Conservation (phyloP, 1,140 invertebrate species). For the Nephila pilipes region DNA sequence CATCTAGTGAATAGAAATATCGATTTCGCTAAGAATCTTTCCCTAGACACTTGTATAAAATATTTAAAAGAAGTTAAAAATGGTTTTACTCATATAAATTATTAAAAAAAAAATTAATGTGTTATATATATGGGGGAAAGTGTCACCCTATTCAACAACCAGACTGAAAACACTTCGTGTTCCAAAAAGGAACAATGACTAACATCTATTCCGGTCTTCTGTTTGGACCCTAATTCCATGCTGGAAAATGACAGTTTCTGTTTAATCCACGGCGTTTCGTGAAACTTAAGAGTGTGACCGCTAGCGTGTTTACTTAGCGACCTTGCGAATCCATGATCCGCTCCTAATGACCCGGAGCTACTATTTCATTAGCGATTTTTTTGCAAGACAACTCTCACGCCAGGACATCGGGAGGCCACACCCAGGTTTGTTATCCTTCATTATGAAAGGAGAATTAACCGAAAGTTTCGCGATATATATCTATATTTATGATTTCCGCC, state of each 20-base stretch:
- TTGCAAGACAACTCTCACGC: neutral
- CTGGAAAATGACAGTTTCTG: neutral
- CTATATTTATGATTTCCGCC: constrained; percentile 29
- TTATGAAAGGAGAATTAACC: neutral
- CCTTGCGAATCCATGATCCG: constrained; percentile 8
- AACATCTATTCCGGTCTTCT: no score
- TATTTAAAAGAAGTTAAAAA: no score
- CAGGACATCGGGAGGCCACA: constrained; percentile 9
- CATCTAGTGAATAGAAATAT: no score
- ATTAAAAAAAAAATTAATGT: no score
- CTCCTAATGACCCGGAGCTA: neutral
- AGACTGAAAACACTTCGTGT: neutral
- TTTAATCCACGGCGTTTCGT: neutral
- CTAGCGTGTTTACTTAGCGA: neutral
- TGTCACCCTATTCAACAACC: no score
- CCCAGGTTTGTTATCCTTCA: constrained; percentile 10
- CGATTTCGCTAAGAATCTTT: no score
- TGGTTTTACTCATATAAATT: no score
- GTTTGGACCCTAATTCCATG: neutral
- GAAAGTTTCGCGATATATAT: neutral
- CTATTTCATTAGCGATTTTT: constrained; percentile 19
- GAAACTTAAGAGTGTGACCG: neutral
- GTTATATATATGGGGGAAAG: no score
- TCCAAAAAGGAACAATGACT: neutral
- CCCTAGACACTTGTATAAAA: no score